A percentile compares a stretch with the other conserved stretches of the same genome.
Conservation (phyloP, 2,888 invertebrate species). For the Philereme vetulata region DNA sequence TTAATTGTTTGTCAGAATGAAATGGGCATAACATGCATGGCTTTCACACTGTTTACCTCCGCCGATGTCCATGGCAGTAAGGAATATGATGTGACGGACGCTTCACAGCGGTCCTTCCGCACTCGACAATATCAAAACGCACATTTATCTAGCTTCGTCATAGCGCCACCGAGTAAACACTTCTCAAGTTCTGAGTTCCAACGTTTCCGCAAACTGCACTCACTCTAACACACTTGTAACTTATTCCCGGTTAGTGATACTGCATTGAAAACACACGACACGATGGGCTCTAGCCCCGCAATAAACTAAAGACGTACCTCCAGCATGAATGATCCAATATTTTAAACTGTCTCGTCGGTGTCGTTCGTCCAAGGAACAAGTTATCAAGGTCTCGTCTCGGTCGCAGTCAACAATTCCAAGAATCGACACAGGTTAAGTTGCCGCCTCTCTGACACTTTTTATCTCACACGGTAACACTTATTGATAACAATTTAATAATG, state of each 20-base stretch:
- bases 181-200: conserved; percentile 48
- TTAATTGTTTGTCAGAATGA: conserved; percentile 47
- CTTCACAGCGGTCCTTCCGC: conserved; percentile 70
- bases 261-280: conserved; percentile 62
- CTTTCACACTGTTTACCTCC: conserved; percentile 75
- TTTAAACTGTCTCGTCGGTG: conserved; percentile 75
- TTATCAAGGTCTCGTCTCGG: conserved; percentile 83
- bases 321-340: conserved; percentile 81
- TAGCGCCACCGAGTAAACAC: conserved; percentile 63
- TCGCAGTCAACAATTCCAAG: conserved; percentile 75
- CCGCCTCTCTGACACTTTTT: conserved; percentile 55
- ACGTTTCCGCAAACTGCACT: conserved; percentile 60
- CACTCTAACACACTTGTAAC: conserved; percentile 68
- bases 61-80: conserved; percentile 75
- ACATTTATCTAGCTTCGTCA: conserved; percentile 73
- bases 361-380: conserved; percentile 81
- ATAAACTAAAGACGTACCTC: conserved; percentile 82
- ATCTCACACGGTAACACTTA: conserved; percentile 35
- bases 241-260: conserved; percentile 44
- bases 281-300: conserved; percentile 49
- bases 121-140: conserved; percentile 64
- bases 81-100: conserved; percentile 62
- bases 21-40: conserved; percentile 66
- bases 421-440: conserved; percentile 72
- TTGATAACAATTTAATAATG: conserved; percentile 12